Evolutionary conservation across 2,113 vertebrate genomes (phyloP).

Genomic region (Climacteris rufus): DNA sequence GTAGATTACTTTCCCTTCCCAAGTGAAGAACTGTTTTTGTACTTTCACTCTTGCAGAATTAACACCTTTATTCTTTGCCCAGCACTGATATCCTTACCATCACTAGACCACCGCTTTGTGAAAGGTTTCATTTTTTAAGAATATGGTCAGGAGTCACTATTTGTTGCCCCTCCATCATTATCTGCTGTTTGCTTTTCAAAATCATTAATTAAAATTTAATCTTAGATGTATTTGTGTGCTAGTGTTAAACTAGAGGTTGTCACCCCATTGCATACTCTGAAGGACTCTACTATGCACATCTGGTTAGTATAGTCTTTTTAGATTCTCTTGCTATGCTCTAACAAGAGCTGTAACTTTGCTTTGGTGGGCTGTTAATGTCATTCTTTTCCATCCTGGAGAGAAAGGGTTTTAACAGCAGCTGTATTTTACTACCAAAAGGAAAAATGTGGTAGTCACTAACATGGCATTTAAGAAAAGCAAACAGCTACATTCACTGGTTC

Average conservation of each 20-base stretch:
- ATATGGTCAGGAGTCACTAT: background rate
- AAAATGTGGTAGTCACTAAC: background rate
- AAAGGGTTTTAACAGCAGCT: background rate
- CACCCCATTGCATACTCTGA: background rate
- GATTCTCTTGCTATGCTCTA: background rate
- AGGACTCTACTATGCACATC: background rate
- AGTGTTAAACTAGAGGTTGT: background rate
- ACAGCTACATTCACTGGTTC: background rate
- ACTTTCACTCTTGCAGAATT: background rate
- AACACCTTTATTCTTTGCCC: background rate
- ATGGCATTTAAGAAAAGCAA: background rate
- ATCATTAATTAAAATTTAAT: background rate
- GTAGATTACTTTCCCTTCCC: background rate
- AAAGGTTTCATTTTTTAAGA: background rate
- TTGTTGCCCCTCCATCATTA: background rate
- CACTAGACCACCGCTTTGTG: background rate
- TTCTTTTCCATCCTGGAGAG: background rate
- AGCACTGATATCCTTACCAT: background rate
- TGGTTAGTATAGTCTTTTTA: background rate
- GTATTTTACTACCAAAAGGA: background rate
- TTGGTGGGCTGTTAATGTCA: background rate
- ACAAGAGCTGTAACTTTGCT: background rate
- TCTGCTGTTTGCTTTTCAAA: background rate
- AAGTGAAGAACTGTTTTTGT: background rate
- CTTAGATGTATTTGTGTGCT: background rate